Conservation (phyloP, 2,797 vertebrate genomes). For the Acanthornis magna region DNA sequence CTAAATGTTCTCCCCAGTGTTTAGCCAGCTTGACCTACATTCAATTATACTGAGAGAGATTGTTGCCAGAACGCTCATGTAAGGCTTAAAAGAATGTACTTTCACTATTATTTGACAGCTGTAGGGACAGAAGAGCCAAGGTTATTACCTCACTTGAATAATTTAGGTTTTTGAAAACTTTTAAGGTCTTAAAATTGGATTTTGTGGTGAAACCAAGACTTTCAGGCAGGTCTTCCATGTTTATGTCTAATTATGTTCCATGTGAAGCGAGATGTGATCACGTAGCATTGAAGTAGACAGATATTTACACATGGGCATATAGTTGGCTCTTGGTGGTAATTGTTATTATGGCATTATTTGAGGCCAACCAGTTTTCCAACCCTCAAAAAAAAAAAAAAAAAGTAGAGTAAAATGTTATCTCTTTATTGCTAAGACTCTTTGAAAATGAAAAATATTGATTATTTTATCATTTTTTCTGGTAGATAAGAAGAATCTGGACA, state of each 20-base stretch:
- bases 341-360: background rate
- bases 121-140: background rate
- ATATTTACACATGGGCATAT: background rate
- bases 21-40: background rate
- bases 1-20: background rate
- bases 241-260: background rate
- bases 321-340: background rate
- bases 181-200: background rate
- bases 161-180: background rate
- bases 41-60: background rate
- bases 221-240: background rate
- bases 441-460: conserved; percentile 67
- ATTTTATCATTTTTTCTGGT: conserved; percentile 53
- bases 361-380: background rate
- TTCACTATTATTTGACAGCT: background rate
- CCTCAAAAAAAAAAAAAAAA: background rate
- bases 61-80: background rate
- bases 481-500: conserved; percentile 42
- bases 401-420: background rate
- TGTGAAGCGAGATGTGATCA: rapidly evolving
- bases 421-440: conserved; percentile 12
- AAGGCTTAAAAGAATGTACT: background rate
- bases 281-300: background rate
- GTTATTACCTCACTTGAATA: background rate
- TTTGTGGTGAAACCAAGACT: background rate